Conservation (phyloP, 1,140 invertebrate genomes). For the Apis mellifera region DNA sequence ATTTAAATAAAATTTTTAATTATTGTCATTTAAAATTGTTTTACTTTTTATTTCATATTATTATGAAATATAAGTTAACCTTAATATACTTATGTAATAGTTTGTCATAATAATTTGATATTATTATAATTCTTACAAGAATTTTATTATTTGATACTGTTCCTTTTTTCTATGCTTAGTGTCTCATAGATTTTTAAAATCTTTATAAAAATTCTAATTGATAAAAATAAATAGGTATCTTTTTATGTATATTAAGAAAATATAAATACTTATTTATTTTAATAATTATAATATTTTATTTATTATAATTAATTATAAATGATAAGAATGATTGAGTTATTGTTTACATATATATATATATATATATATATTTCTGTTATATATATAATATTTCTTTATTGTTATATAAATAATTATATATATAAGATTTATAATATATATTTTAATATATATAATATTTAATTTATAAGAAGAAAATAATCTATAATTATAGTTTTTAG, state of each 20-base stretch:
- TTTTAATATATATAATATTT: neutral
- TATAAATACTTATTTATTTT: neutral
- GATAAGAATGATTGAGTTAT: neutral
- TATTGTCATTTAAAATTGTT: neutral
- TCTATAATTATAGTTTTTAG: conserved; percentile 59
- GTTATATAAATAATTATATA: too few relatives aligned
- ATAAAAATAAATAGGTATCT: neutral
- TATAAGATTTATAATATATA: too few relatives aligned
- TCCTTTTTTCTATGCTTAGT: neutral
- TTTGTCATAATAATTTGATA: conserved; percentile 6
- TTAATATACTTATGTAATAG: conserved; percentile 65
- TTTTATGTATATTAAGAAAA: neutral
- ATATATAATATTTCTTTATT: neutral
- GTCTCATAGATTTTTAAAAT: neutral
- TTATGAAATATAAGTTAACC: conserved; percentile 55
- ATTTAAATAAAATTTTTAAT: neutral
- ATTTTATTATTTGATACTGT: neutral
- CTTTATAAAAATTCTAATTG: neutral
- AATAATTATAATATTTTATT: too few relatives aligned
- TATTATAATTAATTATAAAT: neutral
- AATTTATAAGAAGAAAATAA: neutral
- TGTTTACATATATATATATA: too few relatives aligned
- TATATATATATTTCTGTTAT: too few relatives aligned
- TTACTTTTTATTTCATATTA: neutral
- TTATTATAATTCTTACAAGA: neutral